phyloP scores from a whole-genome alignment of 2,113 vertebrate species.

The Miniopterus natalensis region DNA sequence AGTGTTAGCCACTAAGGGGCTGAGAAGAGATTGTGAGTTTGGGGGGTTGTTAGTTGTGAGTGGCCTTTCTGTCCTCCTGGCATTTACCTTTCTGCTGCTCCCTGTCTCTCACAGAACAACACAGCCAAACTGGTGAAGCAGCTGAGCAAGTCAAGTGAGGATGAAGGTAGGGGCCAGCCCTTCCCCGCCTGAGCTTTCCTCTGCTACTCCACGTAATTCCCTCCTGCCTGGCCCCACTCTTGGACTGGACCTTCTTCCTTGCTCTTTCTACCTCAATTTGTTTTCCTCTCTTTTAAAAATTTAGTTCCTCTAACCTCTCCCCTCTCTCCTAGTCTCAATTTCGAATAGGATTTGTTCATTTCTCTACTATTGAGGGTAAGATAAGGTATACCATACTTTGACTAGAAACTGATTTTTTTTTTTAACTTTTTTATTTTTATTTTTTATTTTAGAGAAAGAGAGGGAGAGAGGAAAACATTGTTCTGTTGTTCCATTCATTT shows the following conservation, averaged over 20 bases:
- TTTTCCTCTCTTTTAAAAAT: not conserved
- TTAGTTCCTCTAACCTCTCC: not conserved
- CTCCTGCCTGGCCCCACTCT: not conserved
- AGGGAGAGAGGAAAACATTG: no score
- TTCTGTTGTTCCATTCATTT: no score
- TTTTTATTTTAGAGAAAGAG: not conserved
- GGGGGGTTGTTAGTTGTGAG: not conserved
- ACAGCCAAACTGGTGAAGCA: conserved; percentile 98
- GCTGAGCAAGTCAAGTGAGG: conserved; percentile 95
- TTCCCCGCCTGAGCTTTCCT: not conserved
- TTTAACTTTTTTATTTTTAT: not conserved
- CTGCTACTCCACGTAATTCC: rapidly evolving
- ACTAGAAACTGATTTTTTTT: not conserved
- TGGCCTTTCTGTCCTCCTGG: not conserved
- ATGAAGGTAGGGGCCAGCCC: conserved; percentile 89
- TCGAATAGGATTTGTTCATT: not conserved
- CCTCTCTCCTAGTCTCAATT: not conserved
- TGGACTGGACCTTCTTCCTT: not conserved
- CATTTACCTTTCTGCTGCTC: not conserved
- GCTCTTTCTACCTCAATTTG: not conserved
- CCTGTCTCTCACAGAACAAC: conserved; percentile 91
- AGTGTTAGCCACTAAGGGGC: not conserved
- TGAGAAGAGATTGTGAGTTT: not conserved
- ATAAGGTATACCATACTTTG: not conserved
- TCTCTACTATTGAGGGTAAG: not conserved